phyloP scores from a whole-genome alignment of 1,140 invertebrate species.

The Drosophila sp. region DNA sequence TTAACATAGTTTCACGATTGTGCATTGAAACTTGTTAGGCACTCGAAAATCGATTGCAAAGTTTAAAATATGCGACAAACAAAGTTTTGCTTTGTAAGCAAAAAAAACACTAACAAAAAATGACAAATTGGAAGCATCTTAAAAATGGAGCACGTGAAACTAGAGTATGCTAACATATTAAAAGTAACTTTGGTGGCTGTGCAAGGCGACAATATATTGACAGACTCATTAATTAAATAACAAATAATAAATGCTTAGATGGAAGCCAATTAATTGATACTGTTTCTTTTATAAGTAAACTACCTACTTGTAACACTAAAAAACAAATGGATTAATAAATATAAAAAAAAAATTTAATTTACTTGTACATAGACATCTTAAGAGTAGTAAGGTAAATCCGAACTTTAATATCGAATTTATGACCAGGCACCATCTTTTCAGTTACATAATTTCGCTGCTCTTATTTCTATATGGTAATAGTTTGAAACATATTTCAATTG shows the following conservation, averaged over 20 bases:
- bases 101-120: conserved; percentile 16
- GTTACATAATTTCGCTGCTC: too few species aligned
- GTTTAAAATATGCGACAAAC: conserved; percentile 44
- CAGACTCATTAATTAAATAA: conserved; percentile 52
- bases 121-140: conserved; percentile 74
- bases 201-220: conserved; percentile 18
- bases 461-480: too few species aligned
- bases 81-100: too few species aligned
- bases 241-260: conserved; percentile 59
- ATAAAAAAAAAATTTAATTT: too few species aligned
- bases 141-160: conserved; percentile 66
- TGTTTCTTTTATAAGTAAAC: too few species aligned
- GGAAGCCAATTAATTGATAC: conserved; percentile 49
- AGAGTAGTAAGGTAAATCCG: too few species aligned
- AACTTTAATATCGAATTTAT: too few species aligned
- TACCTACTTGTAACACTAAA: too few species aligned
- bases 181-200: conserved; percentile 10
- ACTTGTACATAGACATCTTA: too few species aligned
- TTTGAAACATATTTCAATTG: too few species aligned
- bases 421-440: too few species aligned
- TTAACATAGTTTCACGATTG: conserved; percentile 60
- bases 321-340: too few species aligned
- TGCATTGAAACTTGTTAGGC: conserved; percentile 68
- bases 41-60: conserved; percentile 51
- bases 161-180: conserved; percentile 41